Evolutionary conservation across 2,797 vertebrate species (phyloP).

Genomic region (Neostethus bicornis): DNA sequence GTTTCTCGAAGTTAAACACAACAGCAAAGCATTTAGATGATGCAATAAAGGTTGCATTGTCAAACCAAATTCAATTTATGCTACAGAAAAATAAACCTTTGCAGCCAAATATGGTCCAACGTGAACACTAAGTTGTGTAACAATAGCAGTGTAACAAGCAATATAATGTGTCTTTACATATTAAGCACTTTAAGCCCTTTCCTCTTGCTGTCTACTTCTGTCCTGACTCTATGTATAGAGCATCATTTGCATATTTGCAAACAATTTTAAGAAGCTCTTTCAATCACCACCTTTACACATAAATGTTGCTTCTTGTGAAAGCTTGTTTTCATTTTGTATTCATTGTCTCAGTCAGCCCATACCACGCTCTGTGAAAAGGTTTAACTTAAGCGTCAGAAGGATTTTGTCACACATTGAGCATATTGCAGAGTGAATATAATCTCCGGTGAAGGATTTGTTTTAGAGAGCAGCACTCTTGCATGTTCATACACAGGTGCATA

Average conservation of each 20-base stretch:
- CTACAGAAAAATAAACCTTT: background rate
- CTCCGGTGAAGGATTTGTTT: constrained; percentile 39
- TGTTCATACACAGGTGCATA: constrained; percentile 35
- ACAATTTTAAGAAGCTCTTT: background rate
- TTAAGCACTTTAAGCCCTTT: background rate
- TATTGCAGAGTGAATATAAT: constrained; percentile 29
- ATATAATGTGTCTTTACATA: background rate
- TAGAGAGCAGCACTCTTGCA: constrained; percentile 3
- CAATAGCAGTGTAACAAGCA: background rate
- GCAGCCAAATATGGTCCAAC: background rate
- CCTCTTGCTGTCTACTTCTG: background rate
- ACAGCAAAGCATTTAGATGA: no score
- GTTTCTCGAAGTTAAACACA: no score
- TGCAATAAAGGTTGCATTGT: background rate
- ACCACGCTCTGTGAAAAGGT: constrained; percentile 11
- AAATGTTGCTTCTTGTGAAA: constrained; percentile 13
- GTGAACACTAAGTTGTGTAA: background rate
- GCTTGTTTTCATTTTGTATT: background rate
- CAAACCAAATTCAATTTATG: background rate
- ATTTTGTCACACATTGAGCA: constrained; percentile 17
- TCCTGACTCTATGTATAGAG: background rate
- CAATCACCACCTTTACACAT: background rate
- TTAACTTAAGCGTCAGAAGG: constrained; percentile 16
- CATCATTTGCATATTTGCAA: background rate
- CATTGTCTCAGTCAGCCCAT: constrained; percentile 11